Evolutionary conservation across 1,140 invertebrate genomes (phyloP), one percentile per base, ranked within the genome.

Genomic region (Leptopilina boulardi): DNA sequence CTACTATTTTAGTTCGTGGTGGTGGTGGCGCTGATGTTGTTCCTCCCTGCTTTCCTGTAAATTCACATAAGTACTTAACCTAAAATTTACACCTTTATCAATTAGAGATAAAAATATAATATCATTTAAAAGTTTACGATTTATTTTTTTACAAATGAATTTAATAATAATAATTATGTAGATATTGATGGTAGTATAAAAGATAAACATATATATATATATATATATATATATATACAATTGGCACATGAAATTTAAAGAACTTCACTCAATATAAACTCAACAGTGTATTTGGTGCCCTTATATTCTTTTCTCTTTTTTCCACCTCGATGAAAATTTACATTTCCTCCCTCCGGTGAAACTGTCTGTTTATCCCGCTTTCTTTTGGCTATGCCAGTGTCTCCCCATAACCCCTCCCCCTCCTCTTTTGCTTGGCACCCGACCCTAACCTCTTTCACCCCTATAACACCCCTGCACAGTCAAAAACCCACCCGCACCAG

Each of bases 171-270:
- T 4, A 38, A 38, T 3, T 38, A 38, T 81, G 80, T 80, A 82
- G 82, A 82, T 30, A 30, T 80, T 82, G 81, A 80, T 83, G 84
- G 85, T 84, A 83, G 85, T 87, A 88, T 84, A 86, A 87, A 86
- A 87, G 87, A 89, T 84, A 89, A 87, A 86, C 87, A 88, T 86
- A n/a, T n/a, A n/a, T n/a, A n/a, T n/a, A n/a, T n/a, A n/a, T n/a
- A n/a, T n/a, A n/a, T n/a, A n/a, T n/a, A n/a, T n/a, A n/a, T n/a
- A n/a, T n/a, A n/a, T n/a, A 87, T 87, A 89, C 90, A 91, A 91
- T 91, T 91, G 90, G 89, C 89, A 90, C 89, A 87, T 90, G 89
- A 90, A 90, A 90, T 91, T 91, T 87, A 90, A 91, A 90, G 85
- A 88, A 89, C 87, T 85, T 88, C 86, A 86, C 87, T 88, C 88